Evolutionary conservation across 2,888 invertebrate genomes (phyloP).

Genomic region (Sinelater perroti): DNA sequence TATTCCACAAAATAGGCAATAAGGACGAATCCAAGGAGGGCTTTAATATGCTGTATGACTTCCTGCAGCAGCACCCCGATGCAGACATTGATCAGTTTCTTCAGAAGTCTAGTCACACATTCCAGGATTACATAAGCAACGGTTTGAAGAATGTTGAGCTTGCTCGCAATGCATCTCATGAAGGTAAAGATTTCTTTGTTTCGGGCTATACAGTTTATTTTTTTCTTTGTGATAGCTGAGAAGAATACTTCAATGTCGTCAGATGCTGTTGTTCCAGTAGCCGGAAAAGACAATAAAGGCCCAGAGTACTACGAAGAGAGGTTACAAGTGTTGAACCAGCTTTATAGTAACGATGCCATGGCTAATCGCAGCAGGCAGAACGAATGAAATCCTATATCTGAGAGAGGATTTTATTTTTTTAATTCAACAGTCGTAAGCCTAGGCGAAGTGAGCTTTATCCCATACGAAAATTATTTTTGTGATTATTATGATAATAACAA

Average conservation of each 20-base stretch:
- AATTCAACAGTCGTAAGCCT: slow-evolving; percentile 3
- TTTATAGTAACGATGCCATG: too few relatives aligned
- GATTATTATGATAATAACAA: too few relatives aligned
- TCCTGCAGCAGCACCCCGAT: slow-evolving; percentile 82
- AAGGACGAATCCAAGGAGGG: slow-evolving; percentile 88
- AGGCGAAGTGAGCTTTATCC: slow-evolving; percentile 13
- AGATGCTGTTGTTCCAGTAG: slow-evolving; percentile 2
- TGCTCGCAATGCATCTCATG: slow-evolving; percentile 46
- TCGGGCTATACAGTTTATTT: background rate
- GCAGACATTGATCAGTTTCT: slow-evolving; percentile 87
- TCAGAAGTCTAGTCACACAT: slow-evolving; percentile 83
- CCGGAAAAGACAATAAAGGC: slow-evolving; percentile 8
- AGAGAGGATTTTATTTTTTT: background rate
- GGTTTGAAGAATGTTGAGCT: slow-evolving; percentile 71
- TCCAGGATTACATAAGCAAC: slow-evolving; percentile 85
- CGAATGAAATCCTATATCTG: too few relatives aligned
- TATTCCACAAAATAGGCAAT: slow-evolving; percentile 89
- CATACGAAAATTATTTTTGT: slow-evolving; percentile 26
- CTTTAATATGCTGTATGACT: slow-evolving; percentile 80
- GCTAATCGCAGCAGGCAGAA: too few relatives aligned
- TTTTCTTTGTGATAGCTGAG: slow-evolving; percentile 14
- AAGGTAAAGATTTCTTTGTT: slow-evolving; percentile 13
- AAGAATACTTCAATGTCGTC: slow-evolving; percentile 10
- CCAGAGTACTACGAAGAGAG: slow-evolving; percentile 53
- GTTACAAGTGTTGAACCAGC: slow-evolving; percentile 51